Base-by-base conservation (phyloP, 2,888 invertebrate genomes). In the Abrostola triplasia region DNA sequence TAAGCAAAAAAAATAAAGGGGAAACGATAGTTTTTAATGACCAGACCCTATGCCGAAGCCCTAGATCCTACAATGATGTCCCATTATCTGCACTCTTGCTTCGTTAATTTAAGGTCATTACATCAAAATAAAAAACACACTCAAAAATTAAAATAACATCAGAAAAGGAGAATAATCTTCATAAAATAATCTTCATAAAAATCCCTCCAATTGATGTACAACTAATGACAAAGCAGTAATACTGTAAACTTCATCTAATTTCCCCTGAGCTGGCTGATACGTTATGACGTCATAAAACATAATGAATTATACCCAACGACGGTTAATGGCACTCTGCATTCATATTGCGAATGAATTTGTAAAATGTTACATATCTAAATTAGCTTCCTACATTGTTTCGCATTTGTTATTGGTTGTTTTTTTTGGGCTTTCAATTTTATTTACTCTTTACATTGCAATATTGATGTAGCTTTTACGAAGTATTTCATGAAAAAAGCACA, bases 221-320 rank as follows among this genome's bases (percentile, higher is more conserved):
- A 79, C 79, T 80, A 72, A 77, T 48, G 47, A 13, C 67, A 55
- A 65, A 70, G 74, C 73, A 72, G 77, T 75, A 61, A 78, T 77
- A 84, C 72, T 76, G 77, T 85, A 85, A 88, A 84, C 85, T 85
- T 73, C 66, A 60, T 73, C 79, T 88, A 88, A 90, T 91, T 90
- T 90, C 90, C 91, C 90, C 66, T 69, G 90, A 88, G 91, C 79
- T 84, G 79, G 72, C 74, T 83, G 83, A 84, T 86, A 80, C 72
- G 84, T 87, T 85, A 88, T 76, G 81, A 80, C 77, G 82, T 79
- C 80, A 85, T 90, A 87, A 90, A 90, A 83, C 64, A 67, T 84
- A 84, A 84, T 84, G 75, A 82, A 80, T 78, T 67, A 68, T 73
- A 73, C 72, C 68, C 65, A 70, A 48, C 76, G 69, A 56, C 68